These are phyloP conservation scores for Eulemur albifrons DNA, from an alignment of 2,797 vertebrate species.

Conservation along the genomic window DNA sequence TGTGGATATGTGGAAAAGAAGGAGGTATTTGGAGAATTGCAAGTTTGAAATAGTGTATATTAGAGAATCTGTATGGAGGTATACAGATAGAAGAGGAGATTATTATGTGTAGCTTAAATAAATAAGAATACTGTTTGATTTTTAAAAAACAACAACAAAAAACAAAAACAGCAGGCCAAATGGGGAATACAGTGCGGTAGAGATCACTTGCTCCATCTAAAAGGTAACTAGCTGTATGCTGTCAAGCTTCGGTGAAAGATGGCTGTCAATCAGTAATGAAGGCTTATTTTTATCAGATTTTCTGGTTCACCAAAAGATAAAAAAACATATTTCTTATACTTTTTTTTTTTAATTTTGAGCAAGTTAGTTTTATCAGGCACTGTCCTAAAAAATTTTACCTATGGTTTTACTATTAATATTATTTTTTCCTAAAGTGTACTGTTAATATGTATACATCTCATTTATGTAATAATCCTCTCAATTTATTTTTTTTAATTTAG, in stretches of 20 bases:
- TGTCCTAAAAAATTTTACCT: background rate
- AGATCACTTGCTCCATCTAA: background rate
- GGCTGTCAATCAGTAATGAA: background rate
- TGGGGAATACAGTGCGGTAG: background rate
- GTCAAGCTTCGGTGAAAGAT: background rate
- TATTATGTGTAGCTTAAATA: background rate
- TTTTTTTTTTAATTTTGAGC: background rate
- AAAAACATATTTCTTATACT: background rate
- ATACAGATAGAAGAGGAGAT: background rate
- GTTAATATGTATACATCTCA: background rate
- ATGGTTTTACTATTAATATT: background rate
- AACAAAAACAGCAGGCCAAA: background rate
- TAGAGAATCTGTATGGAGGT: background rate
- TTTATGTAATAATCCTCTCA: background rate
- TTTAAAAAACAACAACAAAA: background rate
- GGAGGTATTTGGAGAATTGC: background rate
- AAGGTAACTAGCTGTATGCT: background rate
- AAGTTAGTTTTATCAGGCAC: background rate
- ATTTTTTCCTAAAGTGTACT: background rate
- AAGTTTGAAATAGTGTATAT: background rate
- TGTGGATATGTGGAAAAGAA: background rate
- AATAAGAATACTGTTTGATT: background rate
- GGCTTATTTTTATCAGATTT: background rate
- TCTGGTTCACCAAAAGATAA: background rate
- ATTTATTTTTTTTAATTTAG: background rate